These are phyloP conservation scores for Limnodromus scolopaceus DNA, from an alignment of 2,797 vertebrate species.

Conservation along the genomic window DNA sequence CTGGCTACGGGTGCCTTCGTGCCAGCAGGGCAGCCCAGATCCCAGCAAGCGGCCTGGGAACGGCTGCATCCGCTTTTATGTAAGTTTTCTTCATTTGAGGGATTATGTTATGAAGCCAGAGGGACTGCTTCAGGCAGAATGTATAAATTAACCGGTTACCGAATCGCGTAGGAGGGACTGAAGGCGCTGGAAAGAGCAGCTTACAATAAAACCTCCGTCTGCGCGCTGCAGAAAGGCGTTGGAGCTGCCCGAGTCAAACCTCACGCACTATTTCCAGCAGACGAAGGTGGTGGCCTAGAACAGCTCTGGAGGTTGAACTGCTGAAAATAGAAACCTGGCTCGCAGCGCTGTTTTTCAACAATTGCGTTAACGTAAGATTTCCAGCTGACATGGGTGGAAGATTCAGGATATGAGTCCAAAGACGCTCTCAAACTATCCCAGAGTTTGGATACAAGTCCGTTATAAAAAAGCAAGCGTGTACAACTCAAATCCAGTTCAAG, in stretches of 20 bases:
- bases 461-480: not conserved
- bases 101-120: slow-evolving; percentile 33
- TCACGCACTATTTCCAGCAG: slow-evolving; percentile 17
- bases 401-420: not conserved
- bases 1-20: not conserved
- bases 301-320: slow-evolving; percentile 4
- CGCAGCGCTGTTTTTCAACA: not conserved
- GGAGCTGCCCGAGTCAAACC: slow-evolving; percentile 14
- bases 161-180: slow-evolving; percentile 30
- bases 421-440: not conserved
- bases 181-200: slow-evolving; percentile 38
- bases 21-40: slow-evolving; percentile 47
- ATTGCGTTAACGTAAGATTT: not conserved
- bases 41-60: not conserved
- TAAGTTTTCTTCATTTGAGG: slow-evolving; percentile 55
- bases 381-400: slow-evolving; percentile 36
- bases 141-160: slow-evolving; percentile 61
- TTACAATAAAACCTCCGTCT: slow-evolving; percentile 25
- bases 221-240: not conserved
- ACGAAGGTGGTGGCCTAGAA: slow-evolving; percentile 22
- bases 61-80: not conserved
- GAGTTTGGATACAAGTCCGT: not conserved
- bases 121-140: slow-evolving; percentile 32
- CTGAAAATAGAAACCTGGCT: slow-evolving; percentile 29
- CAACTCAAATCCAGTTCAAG: slow-evolving; percentile 9